Evolutionary conservation across 1,140 invertebrate genomes (phyloP).

Genomic region (Artemia franciscana): DNA sequence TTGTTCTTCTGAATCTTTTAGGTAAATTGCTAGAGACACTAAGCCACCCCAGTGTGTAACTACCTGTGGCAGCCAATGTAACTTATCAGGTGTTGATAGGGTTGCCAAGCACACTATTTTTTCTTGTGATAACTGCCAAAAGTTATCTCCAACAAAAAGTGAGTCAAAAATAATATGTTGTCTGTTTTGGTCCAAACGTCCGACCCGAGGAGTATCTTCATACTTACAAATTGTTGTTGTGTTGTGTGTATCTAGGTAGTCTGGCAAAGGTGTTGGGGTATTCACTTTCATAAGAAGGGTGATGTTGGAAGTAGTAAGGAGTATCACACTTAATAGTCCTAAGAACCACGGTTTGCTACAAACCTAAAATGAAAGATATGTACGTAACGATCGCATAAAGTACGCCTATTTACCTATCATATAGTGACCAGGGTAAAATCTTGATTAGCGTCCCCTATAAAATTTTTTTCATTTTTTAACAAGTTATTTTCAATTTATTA

Average conservation of each 20-base stretch:
- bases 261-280: conserved; percentile 16
- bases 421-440: too few relatives aligned
- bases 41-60: conserved; percentile 58
- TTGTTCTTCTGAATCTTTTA: conserved; percentile 27
- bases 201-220: conserved; percentile 33
- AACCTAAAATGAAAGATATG: too few relatives aligned
- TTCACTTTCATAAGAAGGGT: conserved; percentile 21
- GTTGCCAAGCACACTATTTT: conserved; percentile 50
- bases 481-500: too few relatives aligned
- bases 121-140: conserved; percentile 27
- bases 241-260: conserved; percentile 17
- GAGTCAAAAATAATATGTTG: conserved; percentile 46
- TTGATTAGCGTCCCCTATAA: too few relatives aligned
- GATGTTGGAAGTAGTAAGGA: conserved; percentile 38
- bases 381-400: too few relatives aligned
- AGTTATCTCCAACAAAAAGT: conserved; percentile 35
- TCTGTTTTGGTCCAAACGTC: conserved; percentile 41
- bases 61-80: conserved; percentile 45
- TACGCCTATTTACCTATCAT: too few relatives aligned
- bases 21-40: conserved; percentile 60
- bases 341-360: conserved; percentile 38
- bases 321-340: conserved; percentile 32
- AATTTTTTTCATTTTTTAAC: too few relatives aligned
- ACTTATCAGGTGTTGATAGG: conserved; percentile 52
- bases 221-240: conserved; percentile 9